Evolutionary conservation across 2,797 vertebrate genomes (phyloP).

Genomic region (Podarcis lilfordi): DNA sequence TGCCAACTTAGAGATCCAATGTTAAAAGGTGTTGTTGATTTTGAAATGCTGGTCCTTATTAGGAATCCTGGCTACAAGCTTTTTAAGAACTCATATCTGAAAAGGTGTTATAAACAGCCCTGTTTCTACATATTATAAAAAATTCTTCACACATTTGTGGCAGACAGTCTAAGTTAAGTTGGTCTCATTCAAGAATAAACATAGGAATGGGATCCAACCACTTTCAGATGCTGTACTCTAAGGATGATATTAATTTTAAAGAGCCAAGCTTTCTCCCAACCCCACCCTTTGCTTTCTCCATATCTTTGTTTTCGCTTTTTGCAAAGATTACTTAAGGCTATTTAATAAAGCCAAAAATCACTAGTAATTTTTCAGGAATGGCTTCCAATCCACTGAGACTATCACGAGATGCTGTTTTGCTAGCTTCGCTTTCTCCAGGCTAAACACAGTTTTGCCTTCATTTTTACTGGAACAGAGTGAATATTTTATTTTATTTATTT

Average conservation of each 20-base stretch:
- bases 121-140: not conserved
- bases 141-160: not conserved
- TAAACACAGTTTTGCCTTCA: not conserved
- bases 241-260: conserved; percentile 41
- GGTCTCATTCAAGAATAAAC: not conserved
- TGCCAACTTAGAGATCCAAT: not conserved
- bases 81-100: not conserved
- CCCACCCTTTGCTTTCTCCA: not conserved
- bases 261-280: not conserved
- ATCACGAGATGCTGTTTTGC: conserved; percentile 11
- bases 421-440: conserved; percentile 18
- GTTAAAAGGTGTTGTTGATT: not conserved
- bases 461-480: not conserved
- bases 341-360: conserved; percentile 27
- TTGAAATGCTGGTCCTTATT: not conserved
- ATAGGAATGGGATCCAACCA: conserved; percentile 28
- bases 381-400: not conserved
- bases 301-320: not conserved
- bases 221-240: conserved; percentile 29
- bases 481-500: conserved; percentile 27
- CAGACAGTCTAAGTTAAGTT: not conserved
- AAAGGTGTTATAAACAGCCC: not conserved
- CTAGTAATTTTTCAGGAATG: conserved; percentile 31
- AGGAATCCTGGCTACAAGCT: not conserved
- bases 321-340: conserved; percentile 23